Evolutionary conservation across 1,140 invertebrate species (phyloP).

Genomic region (Lordiphosa clarofinis): DNA sequence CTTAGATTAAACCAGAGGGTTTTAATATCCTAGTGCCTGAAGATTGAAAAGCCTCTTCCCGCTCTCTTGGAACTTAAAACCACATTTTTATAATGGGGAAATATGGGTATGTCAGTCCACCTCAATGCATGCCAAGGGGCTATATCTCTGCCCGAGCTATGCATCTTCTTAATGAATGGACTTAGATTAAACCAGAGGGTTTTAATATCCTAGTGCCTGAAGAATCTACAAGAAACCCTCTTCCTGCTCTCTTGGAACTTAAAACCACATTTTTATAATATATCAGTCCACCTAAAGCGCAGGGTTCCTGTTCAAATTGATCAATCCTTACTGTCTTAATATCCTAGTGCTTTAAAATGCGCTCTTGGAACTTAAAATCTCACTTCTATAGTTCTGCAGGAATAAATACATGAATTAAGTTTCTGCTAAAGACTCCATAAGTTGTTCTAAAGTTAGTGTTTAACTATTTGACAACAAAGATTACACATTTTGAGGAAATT

Average conservation of each 20-base stretch:
- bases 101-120: conserved; percentile 6
- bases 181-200: conserved; percentile 21
- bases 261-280: conserved; percentile 21
- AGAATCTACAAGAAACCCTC: conserved; percentile 17
- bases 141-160: not conserved
- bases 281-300: too few species aligned
- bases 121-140: conserved; percentile 19
- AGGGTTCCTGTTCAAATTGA: too few species aligned
- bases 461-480: too few species aligned
- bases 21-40: conserved; percentile 43
- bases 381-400: too few species aligned
- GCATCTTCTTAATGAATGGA: conserved; percentile 18
- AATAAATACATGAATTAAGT: too few species aligned
- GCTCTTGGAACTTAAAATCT: too few species aligned
- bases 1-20: conserved; percentile 59
- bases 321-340: too few species aligned
- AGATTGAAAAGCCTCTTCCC: conserved; percentile 17
- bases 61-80: conserved; percentile 34
- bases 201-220: conserved; percentile 51
- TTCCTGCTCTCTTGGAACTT: conserved; percentile 53
- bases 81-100: conserved; percentile 13
- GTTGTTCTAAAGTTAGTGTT: too few species aligned
- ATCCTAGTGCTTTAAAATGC: too few species aligned
- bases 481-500: too few species aligned
- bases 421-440: too few species aligned